A percentile compares a stretch with the other conserved stretches of the same genome.
Evolutionary conservation across 1,140 invertebrate genomes (phyloP).

Genomic region (Megathymus violae): DNA sequence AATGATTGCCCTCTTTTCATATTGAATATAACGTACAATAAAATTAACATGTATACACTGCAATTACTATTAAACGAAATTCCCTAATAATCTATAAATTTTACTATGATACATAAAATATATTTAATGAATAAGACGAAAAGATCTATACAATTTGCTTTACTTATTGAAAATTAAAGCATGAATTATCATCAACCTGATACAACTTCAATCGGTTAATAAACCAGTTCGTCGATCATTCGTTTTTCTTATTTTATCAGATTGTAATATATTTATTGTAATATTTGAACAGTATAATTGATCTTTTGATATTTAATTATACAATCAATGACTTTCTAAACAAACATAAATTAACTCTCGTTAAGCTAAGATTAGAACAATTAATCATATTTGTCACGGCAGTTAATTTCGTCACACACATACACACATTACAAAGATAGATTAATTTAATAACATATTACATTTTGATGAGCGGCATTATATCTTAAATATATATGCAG

Average conservation of each 20-base stretch:
- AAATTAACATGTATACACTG: too few species aligned
- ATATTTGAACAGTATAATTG: conserved; percentile 4
- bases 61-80: too few species aligned
- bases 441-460: background rate
- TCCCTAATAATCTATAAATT: too few species aligned
- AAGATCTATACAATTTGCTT: too few species aligned
- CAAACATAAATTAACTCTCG: conserved; percentile 14
- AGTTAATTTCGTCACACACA: conserved; percentile 19
- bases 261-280: background rate
- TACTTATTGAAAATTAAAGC: too few species aligned
- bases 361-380: conserved; percentile 16
- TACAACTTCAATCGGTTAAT: too few species aligned
- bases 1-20: too few species aligned
- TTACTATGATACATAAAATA: too few species aligned
- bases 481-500: background rate
- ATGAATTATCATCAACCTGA: too few species aligned
- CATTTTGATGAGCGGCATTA: background rate
- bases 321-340: conserved; percentile 12
- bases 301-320: background rate
- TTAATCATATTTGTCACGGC: conserved; percentile 17
- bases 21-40: too few species aligned
- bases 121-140: too few species aligned
- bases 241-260: background rate
- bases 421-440: conserved; percentile 12
- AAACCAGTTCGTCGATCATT: too few species aligned